Percentiles rank a stretch among this genome's conserved stretches.
These are phyloP conservation scores for Plecotus auritus DNA, from an alignment of 2,113 vertebrate genomes.

Conservation along the genomic window DNA sequence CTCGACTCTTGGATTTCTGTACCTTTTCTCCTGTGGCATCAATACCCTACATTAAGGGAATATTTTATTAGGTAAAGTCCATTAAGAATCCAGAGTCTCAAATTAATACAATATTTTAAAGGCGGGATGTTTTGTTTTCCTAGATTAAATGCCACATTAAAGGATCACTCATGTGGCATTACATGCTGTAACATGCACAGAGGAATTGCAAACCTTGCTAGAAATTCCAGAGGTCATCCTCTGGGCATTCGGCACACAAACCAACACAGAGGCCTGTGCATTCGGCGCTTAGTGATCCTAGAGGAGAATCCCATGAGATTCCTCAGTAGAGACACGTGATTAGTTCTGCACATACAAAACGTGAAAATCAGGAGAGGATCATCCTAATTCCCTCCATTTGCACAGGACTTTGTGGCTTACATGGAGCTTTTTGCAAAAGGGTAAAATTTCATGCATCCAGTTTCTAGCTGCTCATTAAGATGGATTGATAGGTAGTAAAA, in stretches of 20 bases:
- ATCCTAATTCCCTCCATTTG: neutral
- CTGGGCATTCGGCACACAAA: neutral
- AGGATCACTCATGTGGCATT: neutral
- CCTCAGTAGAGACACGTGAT: neutral
- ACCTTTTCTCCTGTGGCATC: neutral
- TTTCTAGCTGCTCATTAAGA: neutral
- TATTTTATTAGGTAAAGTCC: conserved; percentile 1
- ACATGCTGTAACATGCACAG: neutral
- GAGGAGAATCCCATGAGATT: neutral
- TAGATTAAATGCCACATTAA: neutral
- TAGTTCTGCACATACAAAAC: neutral
- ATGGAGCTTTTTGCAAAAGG: neutral
- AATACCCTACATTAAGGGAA: no score
- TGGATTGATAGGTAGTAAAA: neutral
- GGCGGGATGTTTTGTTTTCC: neutral
- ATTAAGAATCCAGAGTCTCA: neutral
- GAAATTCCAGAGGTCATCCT: conserved; percentile 18
- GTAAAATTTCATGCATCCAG: neutral
- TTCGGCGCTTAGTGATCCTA: neutral
- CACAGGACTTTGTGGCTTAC: neutral
- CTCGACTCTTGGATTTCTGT: neutral
- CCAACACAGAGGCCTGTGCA: neutral
- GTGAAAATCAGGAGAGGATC: neutral
- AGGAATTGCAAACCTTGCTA: conserved; percentile 30
- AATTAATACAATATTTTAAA: neutral